phyloP scores from a whole-genome alignment of 2,888 invertebrate species.

The Isotomurus palustris region DNA sequence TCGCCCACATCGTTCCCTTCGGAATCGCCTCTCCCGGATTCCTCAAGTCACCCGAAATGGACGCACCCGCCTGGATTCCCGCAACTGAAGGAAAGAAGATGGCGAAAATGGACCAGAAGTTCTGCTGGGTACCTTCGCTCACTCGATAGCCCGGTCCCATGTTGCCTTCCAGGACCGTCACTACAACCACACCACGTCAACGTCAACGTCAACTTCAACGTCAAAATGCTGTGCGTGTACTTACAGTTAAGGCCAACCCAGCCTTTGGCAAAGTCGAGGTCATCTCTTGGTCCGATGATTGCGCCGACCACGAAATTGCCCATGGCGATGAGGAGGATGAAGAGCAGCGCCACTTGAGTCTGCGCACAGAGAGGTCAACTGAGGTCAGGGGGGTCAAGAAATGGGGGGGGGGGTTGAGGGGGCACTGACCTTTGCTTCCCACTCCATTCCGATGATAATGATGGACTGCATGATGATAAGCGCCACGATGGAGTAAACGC shows the following conservation, averaged over 20 bases:
- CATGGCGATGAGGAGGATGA: slow-evolving; percentile 79
- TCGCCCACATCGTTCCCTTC: slow-evolving; percentile 81
- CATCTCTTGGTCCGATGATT: slow-evolving; percentile 65
- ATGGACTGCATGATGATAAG: slow-evolving; percentile 76
- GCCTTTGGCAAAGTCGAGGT: slow-evolving; percentile 63
- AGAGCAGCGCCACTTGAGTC: slow-evolving; percentile 77
- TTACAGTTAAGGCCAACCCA: slow-evolving; percentile 80
- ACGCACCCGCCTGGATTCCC: slow-evolving; percentile 95
- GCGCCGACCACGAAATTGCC: slow-evolving; percentile 84
- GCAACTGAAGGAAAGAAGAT: slow-evolving; percentile 98
- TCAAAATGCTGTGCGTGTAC: too few species aligned
- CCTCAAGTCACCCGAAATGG: slow-evolving; percentile 94
- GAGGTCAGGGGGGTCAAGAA: too few species aligned
- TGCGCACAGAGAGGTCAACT: slow-evolving; percentile 47
- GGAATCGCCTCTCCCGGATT: slow-evolving; percentile 90
- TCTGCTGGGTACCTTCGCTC: slow-evolving; percentile 64
- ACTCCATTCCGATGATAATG: slow-evolving; percentile 76
- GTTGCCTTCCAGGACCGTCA: slow-evolving; percentile 62
- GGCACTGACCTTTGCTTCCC: slow-evolving; percentile 37
- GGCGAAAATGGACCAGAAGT: slow-evolving; percentile 90
- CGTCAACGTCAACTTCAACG: too few species aligned
- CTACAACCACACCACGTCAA: slow-evolving; percentile 55
- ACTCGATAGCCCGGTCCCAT: slow-evolving; percentile 64
- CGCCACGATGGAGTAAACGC: slow-evolving; percentile 80
- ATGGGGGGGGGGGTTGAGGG: too few species aligned